Base-by-base conservation (phyloP, 2,888 invertebrate genomes). In the Homarus gammarus region DNA sequence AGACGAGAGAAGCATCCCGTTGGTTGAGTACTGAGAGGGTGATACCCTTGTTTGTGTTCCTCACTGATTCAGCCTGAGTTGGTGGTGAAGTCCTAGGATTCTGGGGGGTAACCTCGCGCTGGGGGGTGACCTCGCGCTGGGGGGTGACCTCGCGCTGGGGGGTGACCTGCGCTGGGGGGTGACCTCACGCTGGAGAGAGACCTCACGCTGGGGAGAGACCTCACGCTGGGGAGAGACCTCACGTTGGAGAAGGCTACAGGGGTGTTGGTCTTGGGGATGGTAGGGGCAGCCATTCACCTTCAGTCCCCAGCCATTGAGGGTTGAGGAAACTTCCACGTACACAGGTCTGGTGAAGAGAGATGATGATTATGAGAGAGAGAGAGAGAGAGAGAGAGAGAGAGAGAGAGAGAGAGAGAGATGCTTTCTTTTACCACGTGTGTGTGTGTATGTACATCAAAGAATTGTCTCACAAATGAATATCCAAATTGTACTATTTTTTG, bases 1-100 rank as follows among this genome's bases (percentile, higher is more conserved):
- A 88, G 18, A 88, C 38, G 51, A 88, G 40, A 8, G 40, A 22
- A 18, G 49, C 84, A 36, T 73, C n/a, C 0, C 88, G 68, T 44
- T 88, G 83, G 70, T 88, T 82, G 51, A 88, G 70, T 31, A 88
- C 88, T 12, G 88, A 51, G 31, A 88, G 72, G 18, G 84, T 70
- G 78, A 88, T 33, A 5, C 88, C 86, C 5, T 68, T 68, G 1
- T 49, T 70, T 0, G n/a, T n/a, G n/a, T n/a, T n/a, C n/a, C n/a
- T n/a, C n/a, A n/a, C n/a, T n/a, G n/a, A n/a, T n/a, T n/a, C n/a
- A n/a, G n/a, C n/a, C n/a, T n/a, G n/a, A n/a, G n/a, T n/a, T n/a
- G n/a, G n/a, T n/a, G n/a, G n/a, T n/a, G n/a, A n/a, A n/a, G n/a
- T n/a, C n/a, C n/a, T n/a, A n/a, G n/a, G n/a, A n/a, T n/a, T n/a